Evolutionary conservation across 2,888 invertebrate genomes (phyloP).

Genomic region (Gastracanthus pulcherrimus): DNA sequence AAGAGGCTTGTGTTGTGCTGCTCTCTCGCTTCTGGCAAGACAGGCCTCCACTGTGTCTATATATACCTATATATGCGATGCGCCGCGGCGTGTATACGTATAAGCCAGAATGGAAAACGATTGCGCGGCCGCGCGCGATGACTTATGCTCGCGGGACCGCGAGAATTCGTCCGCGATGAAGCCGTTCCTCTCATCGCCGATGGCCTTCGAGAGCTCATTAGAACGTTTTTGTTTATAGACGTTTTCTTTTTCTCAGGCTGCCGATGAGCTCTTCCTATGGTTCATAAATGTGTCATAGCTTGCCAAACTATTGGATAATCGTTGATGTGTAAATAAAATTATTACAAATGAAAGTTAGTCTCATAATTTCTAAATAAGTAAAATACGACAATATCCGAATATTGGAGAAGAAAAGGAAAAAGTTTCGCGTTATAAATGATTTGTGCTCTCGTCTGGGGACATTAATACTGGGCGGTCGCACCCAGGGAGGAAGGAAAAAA

Average conservation of each 20-base stretch:
- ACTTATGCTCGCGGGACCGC: not conserved
- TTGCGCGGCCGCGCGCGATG: too few species aligned
- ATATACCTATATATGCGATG: too few species aligned
- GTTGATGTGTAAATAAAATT: too few species aligned
- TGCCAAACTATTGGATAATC: too few species aligned
- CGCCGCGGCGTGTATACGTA: not conserved
- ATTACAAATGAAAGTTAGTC: too few species aligned
- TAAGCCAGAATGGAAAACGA: not conserved
- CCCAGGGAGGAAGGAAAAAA: not conserved
- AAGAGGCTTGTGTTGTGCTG: slow-evolving; percentile 60
- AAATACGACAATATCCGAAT: not conserved
- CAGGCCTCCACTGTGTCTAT: slow-evolving; percentile 4
- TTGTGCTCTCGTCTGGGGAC: not conserved
- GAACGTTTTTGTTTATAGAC: not conserved
- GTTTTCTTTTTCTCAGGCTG: not conserved
- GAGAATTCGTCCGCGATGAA: not conserved
- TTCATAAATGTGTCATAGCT: too few species aligned
- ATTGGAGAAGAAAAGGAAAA: not conserved
- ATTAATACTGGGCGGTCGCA: slow-evolving; percentile 12
- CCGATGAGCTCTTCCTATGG: not conserved
- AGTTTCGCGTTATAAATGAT: slow-evolving; percentile 35
- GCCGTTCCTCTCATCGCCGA: not conserved
- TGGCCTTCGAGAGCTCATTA: not conserved
- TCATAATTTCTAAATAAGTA: too few species aligned
- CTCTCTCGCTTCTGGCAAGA: slow-evolving; percentile 14